These are phyloP conservation scores for Dasysyrphus tricinctus DNA, from an alignment of 2,888 invertebrate genomes.

Conservation along the genomic window DNA sequence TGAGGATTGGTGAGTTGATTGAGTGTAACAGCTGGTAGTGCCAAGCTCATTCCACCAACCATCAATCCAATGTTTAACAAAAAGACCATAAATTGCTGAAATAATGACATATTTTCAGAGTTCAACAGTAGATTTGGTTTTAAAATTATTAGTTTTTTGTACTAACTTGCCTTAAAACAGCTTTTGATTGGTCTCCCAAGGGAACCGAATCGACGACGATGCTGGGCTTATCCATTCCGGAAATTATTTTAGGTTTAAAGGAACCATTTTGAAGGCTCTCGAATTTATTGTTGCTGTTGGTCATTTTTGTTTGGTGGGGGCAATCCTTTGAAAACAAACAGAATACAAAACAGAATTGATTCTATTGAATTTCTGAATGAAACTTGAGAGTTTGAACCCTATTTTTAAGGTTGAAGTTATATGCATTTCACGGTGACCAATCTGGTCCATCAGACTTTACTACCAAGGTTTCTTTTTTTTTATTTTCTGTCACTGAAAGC, in stretches of 20 bases:
- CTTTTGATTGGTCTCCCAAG: slow-evolving; percentile 80
- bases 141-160: neutral
- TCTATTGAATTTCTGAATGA: too few species aligned
- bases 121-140: neutral
- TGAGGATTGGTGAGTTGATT: slow-evolving; percentile 78
- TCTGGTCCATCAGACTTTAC: too few species aligned
- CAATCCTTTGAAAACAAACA: neutral
- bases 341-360: too few species aligned
- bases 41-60: slow-evolving; percentile 81
- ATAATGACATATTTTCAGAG: neutral
- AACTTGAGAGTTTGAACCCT: too few species aligned
- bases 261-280: slow-evolving; percentile 65
- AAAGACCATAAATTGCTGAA: slow-evolving; percentile 80
- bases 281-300: slow-evolving; percentile 24
- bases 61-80: slow-evolving; percentile 81
- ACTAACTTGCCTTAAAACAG: slow-evolving; percentile 80
- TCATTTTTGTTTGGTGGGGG: slow-evolving; percentile 8
- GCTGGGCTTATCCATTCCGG: slow-evolving; percentile 76
- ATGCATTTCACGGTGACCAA: too few species aligned
- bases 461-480: too few species aligned
- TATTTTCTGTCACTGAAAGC: too few species aligned
- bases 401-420: too few species aligned
- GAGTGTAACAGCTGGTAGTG: slow-evolving; percentile 81
- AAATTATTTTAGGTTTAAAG: slow-evolving; percentile 76
- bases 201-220: slow-evolving; percentile 77